Percentiles rank a stretch among this genome's conserved stretches.
Evolutionary conservation across 2,888 invertebrate genomes (phyloP).

Genomic region (Hirtodrosophila histrioides): DNA sequence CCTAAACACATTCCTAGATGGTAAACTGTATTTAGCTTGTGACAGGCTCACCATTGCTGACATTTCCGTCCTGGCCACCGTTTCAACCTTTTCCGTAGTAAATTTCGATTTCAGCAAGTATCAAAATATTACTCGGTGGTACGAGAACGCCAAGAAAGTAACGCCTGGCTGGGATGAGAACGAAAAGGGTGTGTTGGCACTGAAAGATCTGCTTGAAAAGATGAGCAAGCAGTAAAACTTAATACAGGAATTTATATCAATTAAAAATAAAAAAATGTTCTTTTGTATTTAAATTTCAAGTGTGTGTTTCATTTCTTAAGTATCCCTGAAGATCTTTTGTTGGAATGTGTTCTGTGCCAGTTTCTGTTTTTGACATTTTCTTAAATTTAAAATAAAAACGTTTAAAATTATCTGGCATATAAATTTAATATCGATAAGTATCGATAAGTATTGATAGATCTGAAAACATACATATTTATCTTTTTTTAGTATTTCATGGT

Average conservation of each 20-base stretch:
- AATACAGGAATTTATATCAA: neutral
- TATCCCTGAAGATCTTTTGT: no score
- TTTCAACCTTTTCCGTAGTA: conserved; percentile 88
- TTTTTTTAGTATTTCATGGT: conserved; percentile 19
- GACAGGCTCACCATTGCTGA: conserved; percentile 91
- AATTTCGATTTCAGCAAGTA: conserved; percentile 88
- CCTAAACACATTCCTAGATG: conserved; percentile 89
- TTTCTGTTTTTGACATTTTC: no score
- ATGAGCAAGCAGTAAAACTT: neutral
- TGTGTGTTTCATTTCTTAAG: no score
- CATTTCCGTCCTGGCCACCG: conserved; percentile 87
- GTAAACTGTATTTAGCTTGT: conserved; percentile 90
- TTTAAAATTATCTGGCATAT: no score
- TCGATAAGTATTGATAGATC: conserved; percentile 5
- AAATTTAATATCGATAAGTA: neutral
- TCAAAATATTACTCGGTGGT: conserved; percentile 88
- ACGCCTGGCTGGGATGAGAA: conserved; percentile 87
- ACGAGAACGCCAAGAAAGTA: conserved; percentile 85
- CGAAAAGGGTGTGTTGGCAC: conserved; percentile 85
- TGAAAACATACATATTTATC: neutral
- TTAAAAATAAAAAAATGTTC: no score
- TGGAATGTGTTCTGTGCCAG: no score
- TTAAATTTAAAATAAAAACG: no score
- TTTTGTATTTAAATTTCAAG: no score
- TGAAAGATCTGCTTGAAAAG: conserved; percentile 81